phyloP scores from a whole-genome alignment of 2,888 invertebrate species.

The Asteroscopus sphinx region DNA sequence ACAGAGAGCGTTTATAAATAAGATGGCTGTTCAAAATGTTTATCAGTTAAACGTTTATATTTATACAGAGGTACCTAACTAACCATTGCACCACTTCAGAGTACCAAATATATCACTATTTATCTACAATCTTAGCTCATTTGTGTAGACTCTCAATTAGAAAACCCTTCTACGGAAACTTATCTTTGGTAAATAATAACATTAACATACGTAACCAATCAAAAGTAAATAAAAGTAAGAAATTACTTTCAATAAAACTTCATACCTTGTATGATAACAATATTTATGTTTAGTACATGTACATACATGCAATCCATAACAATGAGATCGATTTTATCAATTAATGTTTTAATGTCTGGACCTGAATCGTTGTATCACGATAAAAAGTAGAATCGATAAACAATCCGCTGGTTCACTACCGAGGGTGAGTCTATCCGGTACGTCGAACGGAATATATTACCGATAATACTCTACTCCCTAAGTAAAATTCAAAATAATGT shows the following conservation, averaged over 20 bases:
- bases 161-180: conserved; percentile 77
- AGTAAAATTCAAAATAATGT: conserved; percentile 50
- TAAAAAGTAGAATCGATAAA: conserved; percentile 56
- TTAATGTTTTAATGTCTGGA: conserved; percentile 75
- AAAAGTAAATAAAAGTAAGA: conserved; percentile 71
- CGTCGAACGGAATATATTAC: conserved; percentile 51
- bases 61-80: conserved; percentile 78
- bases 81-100: conserved; percentile 85
- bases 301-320: conserved; percentile 84
- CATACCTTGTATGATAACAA: conserved; percentile 90
- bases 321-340: conserved; percentile 88
- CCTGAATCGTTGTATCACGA: conserved; percentile 81
- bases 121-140: conserved; percentile 70
- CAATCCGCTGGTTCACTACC: conserved; percentile 41
- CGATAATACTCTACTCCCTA: conserved; percentile 47
- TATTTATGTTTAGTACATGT: conserved; percentile 80
- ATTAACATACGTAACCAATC: conserved; percentile 77
- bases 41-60: conserved; percentile 70
- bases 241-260: conserved; percentile 73
- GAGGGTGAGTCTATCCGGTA: conserved; percentile 32
- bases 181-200: conserved; percentile 86
- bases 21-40: conserved; percentile 53
- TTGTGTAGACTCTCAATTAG: conserved; percentile 67
- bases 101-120: conserved; percentile 77
- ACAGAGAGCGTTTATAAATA: conserved; percentile 32